A percentile compares a stretch with the other conserved stretches of the same genome.
phyloP scores from a whole-genome alignment of 1,140 invertebrate genomes.

The Drosophila kanapiae region DNA sequence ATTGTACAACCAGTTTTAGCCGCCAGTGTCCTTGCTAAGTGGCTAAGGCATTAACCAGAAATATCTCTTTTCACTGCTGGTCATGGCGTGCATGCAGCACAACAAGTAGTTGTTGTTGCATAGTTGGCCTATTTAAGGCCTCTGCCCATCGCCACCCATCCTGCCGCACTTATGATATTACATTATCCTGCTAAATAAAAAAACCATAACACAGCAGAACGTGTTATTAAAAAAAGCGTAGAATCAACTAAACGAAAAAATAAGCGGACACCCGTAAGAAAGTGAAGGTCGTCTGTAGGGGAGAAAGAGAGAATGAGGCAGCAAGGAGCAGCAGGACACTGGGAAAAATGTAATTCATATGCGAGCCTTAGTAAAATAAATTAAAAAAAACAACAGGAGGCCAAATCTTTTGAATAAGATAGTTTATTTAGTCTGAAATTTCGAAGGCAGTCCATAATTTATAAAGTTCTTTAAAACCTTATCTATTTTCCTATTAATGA shows the following conservation, averaged over 20 bases:
- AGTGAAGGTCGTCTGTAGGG: conserved; percentile 81
- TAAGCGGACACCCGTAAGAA: conserved; percentile 51
- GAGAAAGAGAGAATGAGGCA: conserved; percentile 67
- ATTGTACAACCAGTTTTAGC: conserved; percentile 34
- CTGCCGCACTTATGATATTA: conserved; percentile 43
- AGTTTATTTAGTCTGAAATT: background rate
- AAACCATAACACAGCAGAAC: conserved; percentile 24
- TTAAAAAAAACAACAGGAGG: background rate
- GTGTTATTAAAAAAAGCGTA: conserved; percentile 53
- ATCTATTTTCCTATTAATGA: background rate
- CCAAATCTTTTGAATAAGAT: background rate
- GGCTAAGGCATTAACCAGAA: conserved; percentile 38
- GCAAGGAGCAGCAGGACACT: conserved; percentile 37
- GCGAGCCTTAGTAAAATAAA: background rate
- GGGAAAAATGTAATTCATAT: background rate
- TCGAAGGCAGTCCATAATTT: too few species aligned
- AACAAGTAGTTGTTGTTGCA: conserved; percentile 48
- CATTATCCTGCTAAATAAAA: conserved; percentile 27
- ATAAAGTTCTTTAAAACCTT: background rate
- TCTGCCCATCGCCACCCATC: background rate
- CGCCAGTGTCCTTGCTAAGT: conserved; percentile 59
- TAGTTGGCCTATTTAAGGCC: conserved; percentile 66
- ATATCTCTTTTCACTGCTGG: conserved; percentile 44
- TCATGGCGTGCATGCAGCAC: conserved; percentile 34
- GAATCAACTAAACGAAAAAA: conserved; percentile 18